Base-by-base conservation (phyloP, 2,797 vertebrate species). In the Poecilia picta region DNA sequence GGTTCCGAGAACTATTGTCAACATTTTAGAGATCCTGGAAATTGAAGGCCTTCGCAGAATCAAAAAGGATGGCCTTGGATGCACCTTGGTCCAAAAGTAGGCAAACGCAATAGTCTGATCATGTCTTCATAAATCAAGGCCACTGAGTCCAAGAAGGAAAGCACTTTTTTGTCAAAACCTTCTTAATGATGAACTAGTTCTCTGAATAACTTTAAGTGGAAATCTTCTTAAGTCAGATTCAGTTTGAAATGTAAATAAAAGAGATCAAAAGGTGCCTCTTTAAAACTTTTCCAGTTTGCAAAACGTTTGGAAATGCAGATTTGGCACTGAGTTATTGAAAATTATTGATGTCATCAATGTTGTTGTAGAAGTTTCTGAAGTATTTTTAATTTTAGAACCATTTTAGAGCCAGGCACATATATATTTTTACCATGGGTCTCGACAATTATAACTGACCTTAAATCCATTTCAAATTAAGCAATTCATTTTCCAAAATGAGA, bases 1-100 rank as follows among this genome's bases (percentile, higher is more conserved):
- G 98, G 96, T 98, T 81, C 98, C 98, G 12, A 96, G 96, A 87
- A 88, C 86, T 23, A 95, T 98, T 82, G 90, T 99, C 81, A 98
- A 97, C 2, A 2, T 99, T 59, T 89, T 98, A 83, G 95, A 96
- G 84, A 91, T 98, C 79, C 86, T 98, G 39, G 96, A 98, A 87
- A 76, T 99, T 8, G 91, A 94, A 75, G 93, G 89, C 25, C 95
- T 99, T 80, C 91, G 96, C 78, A 93, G 88, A 83, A 85, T 96
- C 16, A 93, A 95, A 70, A 91, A 86, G 1, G 92, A 96, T 81
- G 94, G 91, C 47, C 85, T 96, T 0, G 90, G 82, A 8, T 98
- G 96, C 15, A 81, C 25, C 66, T 0, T 95, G 85, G 3, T 95
- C 47, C 94, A 93, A 89, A 83, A 89, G 98, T 99, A 94, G 88